Base-by-base conservation (phyloP, 2,797 vertebrate species). In the Hoplostethus mediterraneus region DNA sequence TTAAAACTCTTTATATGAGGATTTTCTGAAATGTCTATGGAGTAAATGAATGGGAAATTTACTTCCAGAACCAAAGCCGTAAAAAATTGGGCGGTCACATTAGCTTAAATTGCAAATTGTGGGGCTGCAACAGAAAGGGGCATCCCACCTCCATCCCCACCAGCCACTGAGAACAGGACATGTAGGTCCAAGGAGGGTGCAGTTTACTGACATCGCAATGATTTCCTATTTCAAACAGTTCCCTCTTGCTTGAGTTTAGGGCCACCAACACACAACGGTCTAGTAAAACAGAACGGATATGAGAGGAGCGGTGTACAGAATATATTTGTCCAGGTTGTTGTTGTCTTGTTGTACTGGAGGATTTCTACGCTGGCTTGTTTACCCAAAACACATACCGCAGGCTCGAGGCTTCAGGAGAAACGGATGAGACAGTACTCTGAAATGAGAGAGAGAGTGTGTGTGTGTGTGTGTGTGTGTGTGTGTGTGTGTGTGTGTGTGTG, bases 361-460 rank as follows among this genome's bases (percentile, higher is more conserved):
- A 1, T 14, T 63, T 31, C 21, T 36, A 38, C 12, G n/a, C 63
- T 63, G 38, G 12, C 53, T 49, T 77, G 63, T 79, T 76, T 45
- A 59, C 31, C 47, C 52, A 57, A 67, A 28, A 70, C 53, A 56
- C 38, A 62, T 56, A 31, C 58, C 42, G 47, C 65, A 69, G 31
- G 14, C n/a, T n/a, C n/a, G 62, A 75, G 0, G 8, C 49, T 60
- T 54, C 14, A 51, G 9, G 17, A 68, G 47, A 70, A 56, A 49
- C 51, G 40, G 21, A 54, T 67, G 48, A 47, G 45, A 52, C 21
- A 58, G 12, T 11, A 14, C 42, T 44, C 42, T 44, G 42, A 44
- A 59, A 31, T 5, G 12, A 68, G 49, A 67, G 40, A 13, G 28
- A 48, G 10, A 12, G 31, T 25, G 57, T 14, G 57, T 11, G 38